Evolutionary conservation across 2,888 invertebrate species (phyloP).

Genomic region (Latrodectus hesperus): DNA sequence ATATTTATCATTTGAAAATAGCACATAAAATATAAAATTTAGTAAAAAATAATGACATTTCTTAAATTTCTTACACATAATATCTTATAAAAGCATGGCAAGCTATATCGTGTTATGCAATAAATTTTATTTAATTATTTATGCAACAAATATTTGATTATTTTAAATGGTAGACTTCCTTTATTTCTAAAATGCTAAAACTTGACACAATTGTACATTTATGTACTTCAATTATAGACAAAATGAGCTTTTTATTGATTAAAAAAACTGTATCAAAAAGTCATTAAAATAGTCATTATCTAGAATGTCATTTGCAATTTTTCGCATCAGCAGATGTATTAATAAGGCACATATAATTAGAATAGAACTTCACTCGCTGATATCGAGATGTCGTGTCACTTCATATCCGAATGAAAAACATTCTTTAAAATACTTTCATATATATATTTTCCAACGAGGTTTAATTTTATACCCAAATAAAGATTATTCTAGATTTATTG

Average conservation of each 20-base stretch:
- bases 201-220: no score
- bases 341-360: constrained; percentile 43
- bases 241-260: constrained; percentile 42
- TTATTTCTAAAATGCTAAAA: no score
- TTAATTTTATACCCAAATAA: constrained; percentile 49
- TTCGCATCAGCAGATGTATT: constrained; percentile 39
- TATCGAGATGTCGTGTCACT: constrained; percentile 15
- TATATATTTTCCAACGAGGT: constrained; percentile 18
- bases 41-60: no score
- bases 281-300: constrained; percentile 47
- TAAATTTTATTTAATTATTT: no score
- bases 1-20: no score
- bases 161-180: no score
- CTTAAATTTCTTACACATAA: no score
- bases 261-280: constrained; percentile 52
- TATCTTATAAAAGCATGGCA: no score
- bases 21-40: no score
- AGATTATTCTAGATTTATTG: constrained; percentile 53
- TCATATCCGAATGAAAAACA: constrained; percentile 11
- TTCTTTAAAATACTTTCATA: constrained; percentile 2
- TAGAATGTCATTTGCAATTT: constrained; percentile 35
- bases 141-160: no score
- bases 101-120: no score
- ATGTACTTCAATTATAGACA: neutral
- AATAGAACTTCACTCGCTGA: constrained; percentile 34